A percentile compares a stretch with the other conserved stretches of the same genome.
Conservation (phyloP, 2,888 invertebrate genomes). For the Elmis aenea region DNA sequence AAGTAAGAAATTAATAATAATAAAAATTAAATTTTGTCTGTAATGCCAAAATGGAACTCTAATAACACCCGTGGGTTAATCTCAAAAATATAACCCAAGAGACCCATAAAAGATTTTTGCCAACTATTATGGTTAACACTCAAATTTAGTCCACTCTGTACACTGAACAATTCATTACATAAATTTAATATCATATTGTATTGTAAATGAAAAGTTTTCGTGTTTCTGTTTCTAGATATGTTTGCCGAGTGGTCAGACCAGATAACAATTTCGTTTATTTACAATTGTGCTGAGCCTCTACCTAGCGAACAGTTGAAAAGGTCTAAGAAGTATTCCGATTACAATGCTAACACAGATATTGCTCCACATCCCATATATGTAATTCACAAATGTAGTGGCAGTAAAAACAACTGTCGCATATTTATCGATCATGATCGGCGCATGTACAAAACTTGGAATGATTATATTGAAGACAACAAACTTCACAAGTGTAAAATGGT, state of each 20-base stretch:
- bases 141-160: too few species aligned
- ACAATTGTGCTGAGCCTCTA: slow-evolving; percentile 31
- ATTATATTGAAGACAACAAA: slow-evolving; percentile 51
- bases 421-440: slow-evolving; percentile 46
- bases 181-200: too few species aligned
- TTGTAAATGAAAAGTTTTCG: too few species aligned
- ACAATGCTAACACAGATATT: slow-evolving; percentile 36
- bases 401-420: slow-evolving; percentile 34
- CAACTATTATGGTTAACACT: too few species aligned
- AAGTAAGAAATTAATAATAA: too few species aligned
- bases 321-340: slow-evolving; percentile 31
- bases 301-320: slow-evolving; percentile 31
- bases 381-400: slow-evolving; percentile 35
- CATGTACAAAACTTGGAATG: slow-evolving; percentile 53
- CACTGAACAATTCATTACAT: too few species aligned
- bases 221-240: too few species aligned
- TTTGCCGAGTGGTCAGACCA: slow-evolving; percentile 18
- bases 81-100: too few species aligned
- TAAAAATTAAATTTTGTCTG: too few species aligned
- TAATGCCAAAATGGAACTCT: too few species aligned
- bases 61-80: too few species aligned
- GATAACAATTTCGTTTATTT: slow-evolving; percentile 18
- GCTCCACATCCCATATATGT: slow-evolving; percentile 37
- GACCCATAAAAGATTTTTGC: too few species aligned
- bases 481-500: slow-evolving; percentile 52